Conservation (phyloP, 1,140 invertebrate species). For the Ctenoplectra terminalis region DNA sequence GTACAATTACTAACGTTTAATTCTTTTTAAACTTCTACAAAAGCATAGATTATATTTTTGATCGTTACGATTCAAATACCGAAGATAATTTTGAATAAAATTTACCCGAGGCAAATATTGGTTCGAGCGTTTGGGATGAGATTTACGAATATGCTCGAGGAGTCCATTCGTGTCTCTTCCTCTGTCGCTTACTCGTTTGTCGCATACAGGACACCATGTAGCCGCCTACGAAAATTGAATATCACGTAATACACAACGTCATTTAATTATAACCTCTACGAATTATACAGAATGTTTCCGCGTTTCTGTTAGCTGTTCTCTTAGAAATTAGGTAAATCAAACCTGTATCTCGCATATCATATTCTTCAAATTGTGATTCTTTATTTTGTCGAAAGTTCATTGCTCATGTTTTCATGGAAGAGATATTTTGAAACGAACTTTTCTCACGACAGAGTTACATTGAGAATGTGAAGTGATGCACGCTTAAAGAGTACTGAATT, state of each 20-base stretch:
- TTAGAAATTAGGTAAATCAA: not conserved
- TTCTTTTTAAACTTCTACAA: too few species aligned
- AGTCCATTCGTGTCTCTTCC: conserved; percentile 50
- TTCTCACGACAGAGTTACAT: too few species aligned
- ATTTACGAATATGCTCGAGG: conserved; percentile 53
- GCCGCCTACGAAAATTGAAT: conserved; percentile 8
- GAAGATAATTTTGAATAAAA: too few species aligned
- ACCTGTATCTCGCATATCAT: conserved; percentile 35
- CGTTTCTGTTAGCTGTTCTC: not conserved
- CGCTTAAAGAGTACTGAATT: too few species aligned
- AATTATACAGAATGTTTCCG: not conserved
- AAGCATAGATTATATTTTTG: too few species aligned
- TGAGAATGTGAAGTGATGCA: too few species aligned
- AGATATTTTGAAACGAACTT: not conserved
- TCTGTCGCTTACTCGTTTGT: conserved; percentile 60
- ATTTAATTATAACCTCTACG: conserved; percentile 16
- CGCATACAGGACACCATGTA: conserved; percentile 63
- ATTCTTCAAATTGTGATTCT: not conserved
- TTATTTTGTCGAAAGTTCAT: not conserved
- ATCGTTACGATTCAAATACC: too few species aligned
- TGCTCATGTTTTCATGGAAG: not conserved
- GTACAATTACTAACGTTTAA: too few species aligned
- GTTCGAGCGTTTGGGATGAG: conserved; percentile 33
- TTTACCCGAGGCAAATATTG: conserved; percentile 32
- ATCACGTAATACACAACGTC: not conserved